A percentile compares a stretch with the other conserved stretches of the same genome.
Conservation (phyloP, 2,113 vertebrate genomes). For the Macrotus californicus region DNA sequence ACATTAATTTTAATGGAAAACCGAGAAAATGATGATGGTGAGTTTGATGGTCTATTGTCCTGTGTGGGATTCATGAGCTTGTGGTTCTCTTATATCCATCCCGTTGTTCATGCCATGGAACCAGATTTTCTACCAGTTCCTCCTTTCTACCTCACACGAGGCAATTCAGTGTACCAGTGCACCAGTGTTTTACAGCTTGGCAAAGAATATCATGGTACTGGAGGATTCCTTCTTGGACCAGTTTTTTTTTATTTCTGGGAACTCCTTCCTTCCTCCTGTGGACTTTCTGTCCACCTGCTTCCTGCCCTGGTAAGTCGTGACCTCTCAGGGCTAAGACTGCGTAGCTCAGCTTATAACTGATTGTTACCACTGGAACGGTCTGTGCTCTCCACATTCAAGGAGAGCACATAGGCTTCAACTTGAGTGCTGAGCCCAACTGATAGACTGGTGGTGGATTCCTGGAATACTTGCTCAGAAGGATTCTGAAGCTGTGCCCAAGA, state of each 20-base stretch:
- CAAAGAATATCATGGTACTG: not conserved
- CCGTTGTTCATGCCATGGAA: not conserved
- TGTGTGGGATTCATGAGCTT: not conserved
- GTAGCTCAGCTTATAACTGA: not conserved
- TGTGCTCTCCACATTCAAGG: not conserved
- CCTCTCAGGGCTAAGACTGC: not conserved
- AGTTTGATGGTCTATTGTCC: not conserved
- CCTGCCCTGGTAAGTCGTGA: not conserved
- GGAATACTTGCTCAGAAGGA: not conserved
- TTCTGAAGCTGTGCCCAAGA: not conserved
- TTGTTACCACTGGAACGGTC: not conserved
- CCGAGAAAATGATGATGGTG: not conserved
- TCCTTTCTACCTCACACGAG: not conserved
- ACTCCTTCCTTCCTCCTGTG: not conserved
- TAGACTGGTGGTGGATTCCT: not conserved
- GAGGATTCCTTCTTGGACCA: not conserved
- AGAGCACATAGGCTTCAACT: not conserved
- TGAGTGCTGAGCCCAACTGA: not conserved
- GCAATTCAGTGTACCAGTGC: not conserved
- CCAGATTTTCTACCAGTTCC: not conserved
- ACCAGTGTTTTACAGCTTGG: not conserved
- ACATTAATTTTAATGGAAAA: not conserved
- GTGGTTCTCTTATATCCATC: not conserved
- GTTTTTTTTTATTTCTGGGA: not conserved
- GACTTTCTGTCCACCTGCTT: not conserved